Conservation (phyloP, 2,113 vertebrate genomes). For the Anguilla rostrata region DNA sequence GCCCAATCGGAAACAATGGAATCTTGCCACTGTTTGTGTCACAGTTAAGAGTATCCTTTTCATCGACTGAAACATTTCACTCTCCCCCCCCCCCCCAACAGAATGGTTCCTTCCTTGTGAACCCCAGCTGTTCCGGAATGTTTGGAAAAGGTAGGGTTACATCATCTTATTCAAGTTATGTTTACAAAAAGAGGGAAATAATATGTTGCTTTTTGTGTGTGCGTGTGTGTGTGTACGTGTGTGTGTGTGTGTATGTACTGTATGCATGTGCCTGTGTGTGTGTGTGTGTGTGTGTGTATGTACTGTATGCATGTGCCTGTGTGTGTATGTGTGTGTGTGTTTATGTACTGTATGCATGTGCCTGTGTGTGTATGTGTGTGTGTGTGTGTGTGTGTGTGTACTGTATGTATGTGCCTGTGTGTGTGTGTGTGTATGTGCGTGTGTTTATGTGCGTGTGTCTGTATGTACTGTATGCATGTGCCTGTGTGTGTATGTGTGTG, state of each 20-base stretch:
- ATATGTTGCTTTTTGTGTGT: neutral
- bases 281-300: conserved; percentile 20
- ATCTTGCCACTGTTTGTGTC: neutral
- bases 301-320: too few species aligned
- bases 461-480: too few species aligned
- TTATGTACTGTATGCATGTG: too few species aligned
- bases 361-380: too few species aligned
- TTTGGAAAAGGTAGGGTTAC: conserved; percentile 81
- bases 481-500: conserved; percentile 20
- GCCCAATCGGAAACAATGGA: neutral
- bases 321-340: neutral
- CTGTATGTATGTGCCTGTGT: too few species aligned
- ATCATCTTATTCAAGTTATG: neutral
- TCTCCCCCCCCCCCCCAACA: conserved; percentile 55
- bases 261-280: neutral
- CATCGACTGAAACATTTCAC: neutral
- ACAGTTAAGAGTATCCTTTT: neutral
- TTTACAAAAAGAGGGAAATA: neutral
- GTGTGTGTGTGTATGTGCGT: neutral
- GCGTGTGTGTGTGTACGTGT: neutral
- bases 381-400: too few species aligned
- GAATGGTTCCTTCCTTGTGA: conserved; percentile 68
- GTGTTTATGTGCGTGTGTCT: too few species aligned
- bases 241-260: neutral
- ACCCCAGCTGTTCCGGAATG: conserved; percentile 66